phyloP scores from a whole-genome alignment of 2,888 invertebrate species.

The Plebejus anna region DNA sequence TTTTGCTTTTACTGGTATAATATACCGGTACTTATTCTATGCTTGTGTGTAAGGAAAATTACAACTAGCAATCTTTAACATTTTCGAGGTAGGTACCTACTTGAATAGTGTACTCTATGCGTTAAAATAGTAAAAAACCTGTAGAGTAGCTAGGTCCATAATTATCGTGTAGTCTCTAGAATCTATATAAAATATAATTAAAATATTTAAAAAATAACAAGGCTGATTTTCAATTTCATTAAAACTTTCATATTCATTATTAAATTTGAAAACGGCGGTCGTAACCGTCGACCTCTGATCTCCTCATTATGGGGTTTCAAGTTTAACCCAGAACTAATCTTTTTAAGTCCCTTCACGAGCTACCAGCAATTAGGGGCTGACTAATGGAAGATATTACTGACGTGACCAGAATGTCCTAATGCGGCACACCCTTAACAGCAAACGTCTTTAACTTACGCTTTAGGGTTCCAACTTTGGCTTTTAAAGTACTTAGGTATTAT shows the following conservation, averaged over 20 bases:
- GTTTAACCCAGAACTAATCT: not conserved
- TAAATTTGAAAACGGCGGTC: not conserved
- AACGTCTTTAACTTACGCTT: not conserved
- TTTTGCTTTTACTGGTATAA: not conserved
- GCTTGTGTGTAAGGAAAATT: not conserved
- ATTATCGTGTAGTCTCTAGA: too few species aligned
- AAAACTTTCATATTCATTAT: not conserved
- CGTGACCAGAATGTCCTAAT: conserved; percentile 5
- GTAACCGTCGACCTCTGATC: not conserved
- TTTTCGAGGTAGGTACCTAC: not conserved
- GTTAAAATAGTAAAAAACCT: too few species aligned
- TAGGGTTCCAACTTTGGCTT: not conserved
- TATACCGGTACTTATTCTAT: not conserved
- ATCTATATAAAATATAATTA: too few species aligned
- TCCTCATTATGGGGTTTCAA: not conserved
- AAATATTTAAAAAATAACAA: not conserved
- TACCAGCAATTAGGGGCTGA: conserved; percentile 2
- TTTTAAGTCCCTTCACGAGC: conserved; percentile 3
- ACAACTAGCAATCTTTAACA: not conserved
- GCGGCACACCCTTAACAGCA: not conserved
- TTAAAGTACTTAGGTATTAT: not conserved
- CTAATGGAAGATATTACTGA: conserved; percentile 16
- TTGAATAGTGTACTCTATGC: too few species aligned
- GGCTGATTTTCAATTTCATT: not conserved
- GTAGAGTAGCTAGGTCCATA: too few species aligned